Evolutionary conservation across 2,797 vertebrate genomes (phyloP), one percentile per base, ranked within the genome.

Genomic region (Tamandua tetradactyla): DNA sequence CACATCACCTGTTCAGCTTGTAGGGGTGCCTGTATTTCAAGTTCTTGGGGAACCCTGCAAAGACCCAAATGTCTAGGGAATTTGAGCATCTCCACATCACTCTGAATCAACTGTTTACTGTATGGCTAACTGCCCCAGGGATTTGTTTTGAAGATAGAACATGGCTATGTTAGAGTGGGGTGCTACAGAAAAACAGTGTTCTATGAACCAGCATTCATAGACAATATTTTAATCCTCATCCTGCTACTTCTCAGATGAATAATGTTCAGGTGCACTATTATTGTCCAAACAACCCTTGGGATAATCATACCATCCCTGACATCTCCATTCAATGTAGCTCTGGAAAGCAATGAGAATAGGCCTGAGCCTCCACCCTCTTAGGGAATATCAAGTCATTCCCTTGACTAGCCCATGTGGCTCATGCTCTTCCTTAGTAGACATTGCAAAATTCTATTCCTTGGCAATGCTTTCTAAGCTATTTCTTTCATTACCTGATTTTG

Each of bases 51-150:
- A 89, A 78, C 44, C 1, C n/a, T 89, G 25, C 7, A 82, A 80
- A 71, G 81, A 92, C 30, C 30, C 7, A 7, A 17, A 37, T 86
- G 32, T 68, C 49, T 44, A 61, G 61, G 68, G 40, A 86, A 89
- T 55, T 22, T 76, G n/a, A 92, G 18, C 22, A 72, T 81, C 23
- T 69, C 72, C 17, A n/a, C 7, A 42, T 25, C 25, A 66, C 47
- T 93, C 30, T 87, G 55, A 78, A 85, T 81, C 57, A 57, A 57
- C n/a, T 47, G 42, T 66, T 89, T 72, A 93, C 79, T 78, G 37
- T 44, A 74, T 4, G 23, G 9, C 64, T 80, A 74, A 55, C 49
- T 83, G 40, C 79, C 27, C 23, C 37, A 37, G 1, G 1, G 49
- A 44, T 66, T 81, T 94, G 27, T 61, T 62, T 47, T 89, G 27